Evolutionary conservation across 2,113 vertebrate species (phyloP).

Genomic region (Salvelinus fontinalis): DNA sequence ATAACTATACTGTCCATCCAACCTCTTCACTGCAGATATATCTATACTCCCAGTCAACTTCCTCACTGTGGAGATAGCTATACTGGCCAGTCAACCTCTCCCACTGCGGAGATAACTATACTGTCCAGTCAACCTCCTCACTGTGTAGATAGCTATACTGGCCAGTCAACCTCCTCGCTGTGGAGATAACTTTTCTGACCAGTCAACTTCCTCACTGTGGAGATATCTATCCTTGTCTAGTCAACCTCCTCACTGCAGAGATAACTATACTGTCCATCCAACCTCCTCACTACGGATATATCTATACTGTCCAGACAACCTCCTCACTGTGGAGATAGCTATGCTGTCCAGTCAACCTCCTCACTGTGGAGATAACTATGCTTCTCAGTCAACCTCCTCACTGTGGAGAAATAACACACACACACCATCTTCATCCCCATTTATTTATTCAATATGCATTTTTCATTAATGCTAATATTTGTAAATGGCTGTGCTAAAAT

Average conservation of each 20-base stretch:
- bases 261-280: too few relatives aligned
- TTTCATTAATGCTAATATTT: conserved; percentile 69
- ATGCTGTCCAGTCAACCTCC: too few relatives aligned
- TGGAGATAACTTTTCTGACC: too few relatives aligned
- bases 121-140: conserved; percentile 6
- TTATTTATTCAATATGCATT: conserved; percentile 58
- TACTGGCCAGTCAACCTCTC: too few relatives aligned
- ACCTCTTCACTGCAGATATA: background rate
- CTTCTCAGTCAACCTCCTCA: conserved; percentile 40
- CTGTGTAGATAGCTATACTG: too few relatives aligned
- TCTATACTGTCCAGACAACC: too few relatives aligned
- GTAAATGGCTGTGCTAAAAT: conserved; percentile 55
- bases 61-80: rapidly evolving
- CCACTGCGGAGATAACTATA: background rate
- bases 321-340: too few relatives aligned
- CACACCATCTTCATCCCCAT: conserved; percentile 44
- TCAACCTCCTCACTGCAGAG: too few relatives aligned
- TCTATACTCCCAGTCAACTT: conserved; percentile 5
- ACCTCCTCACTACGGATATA: too few relatives aligned
- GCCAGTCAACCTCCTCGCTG: too few relatives aligned
- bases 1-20: conserved; percentile 28
- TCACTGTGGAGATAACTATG: conserved; percentile 19
- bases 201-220: too few relatives aligned
- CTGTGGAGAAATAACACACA: conserved; percentile 44
- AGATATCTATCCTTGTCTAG: too few relatives aligned